A percentile compares a stretch with the other conserved stretches of the same genome.
phyloP scores from a whole-genome alignment of 2,888 invertebrate species.

The Euzophera pinguis region DNA sequence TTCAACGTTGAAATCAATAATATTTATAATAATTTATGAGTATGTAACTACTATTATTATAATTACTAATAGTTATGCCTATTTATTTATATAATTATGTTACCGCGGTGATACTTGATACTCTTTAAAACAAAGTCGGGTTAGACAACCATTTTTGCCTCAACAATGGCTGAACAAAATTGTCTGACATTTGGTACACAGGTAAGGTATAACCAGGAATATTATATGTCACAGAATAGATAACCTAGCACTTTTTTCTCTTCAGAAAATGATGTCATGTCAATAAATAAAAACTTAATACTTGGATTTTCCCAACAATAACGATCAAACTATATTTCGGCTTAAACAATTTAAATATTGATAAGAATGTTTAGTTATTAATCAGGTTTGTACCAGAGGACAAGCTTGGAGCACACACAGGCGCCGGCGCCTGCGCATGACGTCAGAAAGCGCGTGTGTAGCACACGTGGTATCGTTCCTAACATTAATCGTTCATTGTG shows the following conservation, averaged over 20 bases:
- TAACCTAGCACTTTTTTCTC: too few relatives aligned
- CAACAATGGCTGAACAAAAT: too few relatives aligned
- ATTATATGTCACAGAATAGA: too few relatives aligned
- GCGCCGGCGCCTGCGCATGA: constrained; percentile 64
- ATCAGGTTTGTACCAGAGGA: constrained; percentile 33
- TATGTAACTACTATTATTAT: too few relatives aligned
- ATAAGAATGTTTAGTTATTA: constrained; percentile 17
- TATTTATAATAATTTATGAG: too few relatives aligned
- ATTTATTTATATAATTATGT: neutral
- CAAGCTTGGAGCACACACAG: constrained; percentile 40
- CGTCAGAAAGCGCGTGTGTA: constrained; percentile 28
- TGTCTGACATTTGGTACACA: too few relatives aligned
- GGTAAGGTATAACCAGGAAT: too few relatives aligned
- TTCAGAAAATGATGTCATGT: neutral
- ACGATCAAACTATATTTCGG: neutral
- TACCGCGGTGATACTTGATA: too few relatives aligned
- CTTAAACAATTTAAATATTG: constrained; percentile 8
- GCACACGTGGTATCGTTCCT: constrained; percentile 24
- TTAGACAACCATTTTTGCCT: too few relatives aligned
- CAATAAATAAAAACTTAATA: neutral
- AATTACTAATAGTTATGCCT: too few relatives aligned
- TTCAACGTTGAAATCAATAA: neutral
- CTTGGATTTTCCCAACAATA: neutral
- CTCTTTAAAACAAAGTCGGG: too few relatives aligned
- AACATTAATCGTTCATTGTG: neutral